A percentile compares a stretch with the other conserved stretches of the same genome.
phyloP scores from a whole-genome alignment of 2,113 vertebrate species.

The Indicator indicator region DNA sequence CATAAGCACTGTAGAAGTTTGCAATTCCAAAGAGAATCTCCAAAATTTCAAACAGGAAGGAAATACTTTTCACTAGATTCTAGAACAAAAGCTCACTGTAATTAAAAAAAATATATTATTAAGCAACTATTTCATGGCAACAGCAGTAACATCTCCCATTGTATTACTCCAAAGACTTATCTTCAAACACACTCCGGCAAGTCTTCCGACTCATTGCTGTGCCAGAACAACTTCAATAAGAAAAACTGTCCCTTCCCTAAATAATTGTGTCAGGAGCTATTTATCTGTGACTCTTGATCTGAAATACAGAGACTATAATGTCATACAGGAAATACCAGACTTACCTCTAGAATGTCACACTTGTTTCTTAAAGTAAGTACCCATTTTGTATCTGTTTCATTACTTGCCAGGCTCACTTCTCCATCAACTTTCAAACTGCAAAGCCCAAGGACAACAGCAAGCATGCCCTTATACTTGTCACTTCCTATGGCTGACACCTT shows the following conservation, averaged over 20 bases:
- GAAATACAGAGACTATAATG: background rate
- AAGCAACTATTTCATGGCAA: background rate
- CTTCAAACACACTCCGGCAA: background rate
- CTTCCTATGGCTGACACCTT: conserved; percentile 33
- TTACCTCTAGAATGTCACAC: conserved; percentile 78
- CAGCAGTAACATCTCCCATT: background rate
- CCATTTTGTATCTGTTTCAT: conserved; percentile 58
- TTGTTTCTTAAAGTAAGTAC: conserved; percentile 68
- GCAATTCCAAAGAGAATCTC: background rate
- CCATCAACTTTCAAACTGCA: conserved; percentile 72
- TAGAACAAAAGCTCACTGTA: background rate
- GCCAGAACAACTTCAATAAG: background rate
- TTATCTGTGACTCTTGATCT: background rate
- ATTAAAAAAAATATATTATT: background rate
- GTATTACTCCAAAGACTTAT: background rate
- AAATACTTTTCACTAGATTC: background rate
- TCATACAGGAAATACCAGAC: background rate
- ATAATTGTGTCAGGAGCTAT: background rate
- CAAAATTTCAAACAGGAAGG: background rate
- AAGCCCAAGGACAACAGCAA: conserved; percentile 72
- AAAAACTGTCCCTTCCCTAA: background rate
- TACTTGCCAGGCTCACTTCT: conserved; percentile 22
- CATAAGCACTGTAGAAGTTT: background rate
- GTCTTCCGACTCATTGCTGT: background rate
- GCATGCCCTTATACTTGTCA: background rate